Percentiles rank a stretch among this genome's conserved stretches.
Conservation (phyloP, 2,113 vertebrate genomes). For the Myocastor coypus region DNA sequence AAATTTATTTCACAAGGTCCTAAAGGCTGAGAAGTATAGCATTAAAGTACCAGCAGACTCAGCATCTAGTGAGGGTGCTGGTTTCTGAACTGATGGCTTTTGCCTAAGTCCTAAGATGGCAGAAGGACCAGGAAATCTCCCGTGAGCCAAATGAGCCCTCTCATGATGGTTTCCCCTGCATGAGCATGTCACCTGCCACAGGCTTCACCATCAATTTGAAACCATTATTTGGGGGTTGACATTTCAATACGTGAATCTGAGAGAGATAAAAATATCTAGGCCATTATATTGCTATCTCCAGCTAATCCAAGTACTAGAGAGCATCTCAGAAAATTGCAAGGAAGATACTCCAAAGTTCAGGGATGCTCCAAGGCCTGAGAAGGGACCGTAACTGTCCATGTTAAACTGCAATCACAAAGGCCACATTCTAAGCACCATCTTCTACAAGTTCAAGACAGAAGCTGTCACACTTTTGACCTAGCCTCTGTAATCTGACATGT, state of each 20-base stretch:
- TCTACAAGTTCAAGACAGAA: background rate
- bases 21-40: background rate
- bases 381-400: background rate
- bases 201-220: background rate
- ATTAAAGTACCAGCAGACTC: background rate
- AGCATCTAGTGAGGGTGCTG: background rate
- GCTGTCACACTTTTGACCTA: background rate
- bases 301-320: background rate
- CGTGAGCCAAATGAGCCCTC: too few relatives aligned
- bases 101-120: background rate
- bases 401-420: background rate
- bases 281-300: background rate
- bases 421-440: background rate
- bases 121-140: background rate
- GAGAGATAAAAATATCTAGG: background rate
- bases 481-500: background rate
- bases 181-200: background rate
- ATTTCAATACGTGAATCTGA: background rate
- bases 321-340: background rate
- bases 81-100: background rate
- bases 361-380: too few relatives aligned
- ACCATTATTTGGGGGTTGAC: background rate
- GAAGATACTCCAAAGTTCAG: background rate
- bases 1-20: background rate
- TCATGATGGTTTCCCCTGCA: background rate